These are phyloP conservation scores for Petrocephalus microphthalmus DNA, from an alignment of 2,113 vertebrate genomes.

Conservation along the genomic window DNA sequence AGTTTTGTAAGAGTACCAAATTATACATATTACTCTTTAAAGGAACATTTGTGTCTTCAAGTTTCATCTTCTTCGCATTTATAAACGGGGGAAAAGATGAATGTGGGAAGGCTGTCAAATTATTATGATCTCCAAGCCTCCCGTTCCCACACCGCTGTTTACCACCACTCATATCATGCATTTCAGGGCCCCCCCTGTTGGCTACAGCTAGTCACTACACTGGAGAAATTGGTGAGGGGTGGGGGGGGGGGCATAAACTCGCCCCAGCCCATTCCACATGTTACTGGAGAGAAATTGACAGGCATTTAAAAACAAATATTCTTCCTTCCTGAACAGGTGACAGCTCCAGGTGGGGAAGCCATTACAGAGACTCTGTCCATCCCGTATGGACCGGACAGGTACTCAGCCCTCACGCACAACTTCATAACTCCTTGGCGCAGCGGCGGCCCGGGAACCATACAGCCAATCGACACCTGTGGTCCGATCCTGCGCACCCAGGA, in stretches of 20 bases:
- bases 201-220: not conserved
- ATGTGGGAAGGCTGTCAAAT: not conserved
- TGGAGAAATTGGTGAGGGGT: not conserved
- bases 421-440: constrained; percentile 36
- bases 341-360: constrained; percentile 43
- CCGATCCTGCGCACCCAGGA: not conserved
- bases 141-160: not conserved
- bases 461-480: constrained; percentile 21
- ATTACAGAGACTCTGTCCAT: constrained; percentile 43
- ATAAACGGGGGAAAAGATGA: not conserved
- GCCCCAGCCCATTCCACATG: not conserved
- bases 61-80: not conserved
- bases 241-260: not conserved
- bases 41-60: not conserved
- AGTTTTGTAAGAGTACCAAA: not conserved
- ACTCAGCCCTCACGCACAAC: constrained; percentile 51
- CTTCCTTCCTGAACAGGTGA: constrained; percentile 44
- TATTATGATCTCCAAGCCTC: not conserved
- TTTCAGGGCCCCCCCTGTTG: not conserved
- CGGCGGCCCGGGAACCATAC: not conserved
- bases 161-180: not conserved
- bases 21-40: not conserved
- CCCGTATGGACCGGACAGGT: constrained; percentile 39
- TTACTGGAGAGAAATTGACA: not conserved
- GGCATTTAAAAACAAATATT: not conserved